Conservation (phyloP, 2,113 vertebrate genomes). For the Pogonocichla stellata region DNA sequence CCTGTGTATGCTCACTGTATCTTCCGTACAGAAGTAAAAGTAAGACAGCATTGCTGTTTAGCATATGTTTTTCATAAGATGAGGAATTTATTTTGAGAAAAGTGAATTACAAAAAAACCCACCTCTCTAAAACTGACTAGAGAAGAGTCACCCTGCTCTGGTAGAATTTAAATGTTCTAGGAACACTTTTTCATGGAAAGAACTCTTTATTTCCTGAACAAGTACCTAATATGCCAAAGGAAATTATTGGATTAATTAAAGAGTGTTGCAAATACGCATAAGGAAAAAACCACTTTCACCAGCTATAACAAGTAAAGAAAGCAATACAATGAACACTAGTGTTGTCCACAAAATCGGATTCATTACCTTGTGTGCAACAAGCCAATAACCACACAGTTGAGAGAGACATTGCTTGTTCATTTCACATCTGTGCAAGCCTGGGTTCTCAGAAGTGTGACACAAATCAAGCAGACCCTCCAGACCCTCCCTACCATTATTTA, state of each 20-base stretch:
- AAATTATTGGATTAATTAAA: background rate
- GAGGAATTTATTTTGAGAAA: background rate
- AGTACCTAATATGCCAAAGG: background rate
- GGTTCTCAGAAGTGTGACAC: background rate
- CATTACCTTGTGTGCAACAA: background rate
- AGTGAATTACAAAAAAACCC: background rate
- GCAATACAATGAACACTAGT: background rate
- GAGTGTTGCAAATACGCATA: background rate
- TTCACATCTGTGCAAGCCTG: background rate
- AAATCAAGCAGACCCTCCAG: background rate
- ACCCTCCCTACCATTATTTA: background rate
- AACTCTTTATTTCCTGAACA: background rate
- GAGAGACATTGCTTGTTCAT: background rate
- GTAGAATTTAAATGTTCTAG: background rate
- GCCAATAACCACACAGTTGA: background rate
- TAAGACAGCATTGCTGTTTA: background rate
- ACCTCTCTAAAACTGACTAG: background rate
- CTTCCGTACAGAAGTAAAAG: background rate
- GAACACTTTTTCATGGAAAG: background rate
- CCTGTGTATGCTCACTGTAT: background rate
- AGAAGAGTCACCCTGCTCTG: background rate
- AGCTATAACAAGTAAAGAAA: background rate
- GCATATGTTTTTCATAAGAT: accelerated
- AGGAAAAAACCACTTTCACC: background rate
- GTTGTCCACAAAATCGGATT: background rate